A percentile compares a stretch with the other conserved stretches of the same genome.
Evolutionary conservation across 2,113 vertebrate species (phyloP).

Genomic region (Phaethon lepturus): DNA sequence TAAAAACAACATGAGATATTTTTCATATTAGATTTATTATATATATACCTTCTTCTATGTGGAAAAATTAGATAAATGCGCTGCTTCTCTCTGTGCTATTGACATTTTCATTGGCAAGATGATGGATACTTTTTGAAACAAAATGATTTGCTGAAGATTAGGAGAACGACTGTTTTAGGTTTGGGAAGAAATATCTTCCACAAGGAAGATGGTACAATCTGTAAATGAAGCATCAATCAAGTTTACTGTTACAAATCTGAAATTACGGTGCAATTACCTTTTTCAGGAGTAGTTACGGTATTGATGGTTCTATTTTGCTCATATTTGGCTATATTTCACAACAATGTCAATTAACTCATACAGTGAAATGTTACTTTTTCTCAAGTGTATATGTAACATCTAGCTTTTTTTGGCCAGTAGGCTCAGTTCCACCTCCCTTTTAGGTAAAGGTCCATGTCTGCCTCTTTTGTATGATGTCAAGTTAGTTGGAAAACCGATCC

Average conservation of each 20-base stretch:
- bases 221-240: constrained; percentile 31
- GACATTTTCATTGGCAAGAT: constrained; percentile 36
- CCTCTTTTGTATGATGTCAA: not conserved
- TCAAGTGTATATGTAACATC: not conserved
- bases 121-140: constrained; percentile 29
- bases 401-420: not conserved
- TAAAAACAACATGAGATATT: not conserved
- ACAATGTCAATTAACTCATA: not conserved
- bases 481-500: not conserved
- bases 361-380: not conserved
- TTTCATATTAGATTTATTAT: constrained; percentile 38
- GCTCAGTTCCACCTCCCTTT: not conserved
- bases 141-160: not conserved
- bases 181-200: not conserved
- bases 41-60: not conserved
- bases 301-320: not conserved
- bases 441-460: not conserved
- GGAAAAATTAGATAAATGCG: constrained; percentile 14
- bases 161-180: not conserved
- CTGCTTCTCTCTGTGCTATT: not conserved
- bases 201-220: not conserved
- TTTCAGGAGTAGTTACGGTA: not conserved
- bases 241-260: constrained; percentile 2
- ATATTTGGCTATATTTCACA: not conserved
- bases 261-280: constrained; percentile 4